A percentile compares a stretch with the other conserved stretches of the same genome.
Evolutionary conservation across 2,113 vertebrate genomes (phyloP).

Genomic region (Meriones unguiculatus): DNA sequence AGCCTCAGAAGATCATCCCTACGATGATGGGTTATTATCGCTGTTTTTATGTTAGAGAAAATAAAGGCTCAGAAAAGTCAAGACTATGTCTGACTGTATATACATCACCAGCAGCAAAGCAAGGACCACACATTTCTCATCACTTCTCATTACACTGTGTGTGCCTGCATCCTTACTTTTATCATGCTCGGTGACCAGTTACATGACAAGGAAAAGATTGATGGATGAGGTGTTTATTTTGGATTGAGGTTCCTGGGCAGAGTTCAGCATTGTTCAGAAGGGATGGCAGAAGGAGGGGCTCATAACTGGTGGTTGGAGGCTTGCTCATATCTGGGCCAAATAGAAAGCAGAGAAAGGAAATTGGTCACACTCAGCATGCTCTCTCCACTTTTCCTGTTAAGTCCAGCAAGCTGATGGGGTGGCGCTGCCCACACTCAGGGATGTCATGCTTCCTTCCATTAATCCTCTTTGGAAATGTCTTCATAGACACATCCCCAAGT

Average conservation of each 20-base stretch:
- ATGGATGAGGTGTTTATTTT: not conserved
- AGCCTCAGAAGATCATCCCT: not conserved
- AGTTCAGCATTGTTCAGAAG: not conserved
- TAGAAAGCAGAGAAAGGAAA: not conserved
- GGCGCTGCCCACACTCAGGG: not conserved
- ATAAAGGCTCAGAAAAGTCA: conserved; percentile 22
- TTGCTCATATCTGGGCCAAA: not conserved
- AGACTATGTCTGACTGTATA: not conserved
- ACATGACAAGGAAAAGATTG: not conserved
- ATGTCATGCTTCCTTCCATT: not conserved
- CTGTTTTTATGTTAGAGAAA: conserved; percentile 15
- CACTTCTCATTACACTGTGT: not conserved
- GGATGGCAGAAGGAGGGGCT: not conserved
- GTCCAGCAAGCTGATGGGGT: not conserved
- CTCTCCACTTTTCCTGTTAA: not conserved
- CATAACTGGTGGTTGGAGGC: not conserved
- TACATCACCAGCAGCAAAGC: not conserved
- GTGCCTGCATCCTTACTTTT: not conserved
- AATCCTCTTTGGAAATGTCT: not conserved
- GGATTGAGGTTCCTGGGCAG: not conserved
- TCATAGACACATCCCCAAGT: not conserved
- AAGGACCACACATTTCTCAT: not conserved
- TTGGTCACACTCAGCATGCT: not conserved
- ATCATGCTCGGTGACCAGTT: not conserved
- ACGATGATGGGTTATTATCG: not conserved